Evolutionary conservation across 92 coral and sea anemone species (phyloP), one percentile per base, ranked within the genome.

Genomic region (Porites evermanni): DNA sequence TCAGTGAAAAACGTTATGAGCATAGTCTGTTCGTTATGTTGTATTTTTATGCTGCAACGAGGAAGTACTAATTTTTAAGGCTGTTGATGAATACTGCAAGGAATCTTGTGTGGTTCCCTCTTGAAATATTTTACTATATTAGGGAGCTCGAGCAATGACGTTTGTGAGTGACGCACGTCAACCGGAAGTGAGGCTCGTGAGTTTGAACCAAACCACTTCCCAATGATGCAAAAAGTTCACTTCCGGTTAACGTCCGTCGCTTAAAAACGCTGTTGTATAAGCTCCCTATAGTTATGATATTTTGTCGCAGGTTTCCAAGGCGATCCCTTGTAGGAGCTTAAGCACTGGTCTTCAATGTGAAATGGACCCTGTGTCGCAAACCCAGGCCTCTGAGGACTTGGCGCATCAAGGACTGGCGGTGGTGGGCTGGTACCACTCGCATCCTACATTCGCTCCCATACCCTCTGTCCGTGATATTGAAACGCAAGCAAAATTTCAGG

Each of bases 291-390:
- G 47, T 38, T 38, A 38, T 38, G 5, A 38, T 29, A 29, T 52
- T 68, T 23, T 53, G 16, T 29, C 12, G 47, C 72, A 94, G 98
- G 88, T 94, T 21, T 90, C 84, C 67, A 89, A 89, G 70, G 98
- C 96, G 19, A 91, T 91, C 14, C 98, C 98, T 14, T 94, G 98
- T 26, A 79, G 91, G 38, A 94, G 98, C 16, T 54, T 94, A 18
- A 93, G 96, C 78, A 94, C 98, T 44, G 96, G 96, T 66, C 87
- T 94, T 73, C 98, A 94, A 74, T 94, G 98, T 77, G 98, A 94
- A 88, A 94, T 94, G 98, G 98, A 94, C 77, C 98, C 98, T n/a
- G 96, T 94, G 54, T 94, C 98, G 61, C 98, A 94, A 79, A 94
- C 98, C 86, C 93, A 93, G 89, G 98, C 98, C 65, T 94, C 93